Conservation (phyloP, 2,113 vertebrate genomes). For the Nannobrachium achirus region DNA sequence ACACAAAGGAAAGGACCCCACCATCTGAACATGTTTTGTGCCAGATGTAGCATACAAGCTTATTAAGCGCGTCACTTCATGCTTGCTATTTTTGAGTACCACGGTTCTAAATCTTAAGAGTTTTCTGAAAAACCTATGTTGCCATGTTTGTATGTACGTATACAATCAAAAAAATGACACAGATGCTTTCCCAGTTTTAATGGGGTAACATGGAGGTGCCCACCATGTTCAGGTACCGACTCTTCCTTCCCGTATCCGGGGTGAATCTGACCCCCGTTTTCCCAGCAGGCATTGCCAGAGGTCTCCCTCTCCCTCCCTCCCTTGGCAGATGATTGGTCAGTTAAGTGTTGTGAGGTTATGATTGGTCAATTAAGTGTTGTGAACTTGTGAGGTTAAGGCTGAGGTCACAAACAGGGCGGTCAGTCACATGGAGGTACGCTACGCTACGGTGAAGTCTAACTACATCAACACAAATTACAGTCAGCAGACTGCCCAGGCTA, state of each 20-base stretch:
- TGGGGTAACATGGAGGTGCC: too few relatives aligned
- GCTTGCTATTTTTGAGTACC: neutral
- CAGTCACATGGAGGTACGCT: conserved; percentile 6
- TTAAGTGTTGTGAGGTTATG: neutral
- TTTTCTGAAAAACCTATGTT: neutral
- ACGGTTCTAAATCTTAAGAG: too few relatives aligned
- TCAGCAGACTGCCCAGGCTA: conserved; percentile 25
- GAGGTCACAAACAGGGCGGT: neutral
- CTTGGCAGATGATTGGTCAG: conserved; percentile 18
- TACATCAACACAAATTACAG: conserved; percentile 30
- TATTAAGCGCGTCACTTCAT: neutral
- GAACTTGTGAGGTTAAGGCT: too few relatives aligned
- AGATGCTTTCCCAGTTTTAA: too few relatives aligned
- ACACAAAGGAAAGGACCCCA: too few relatives aligned
- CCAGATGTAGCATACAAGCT: neutral
- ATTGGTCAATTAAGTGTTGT: neutral
- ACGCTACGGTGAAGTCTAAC: conserved; percentile 2
- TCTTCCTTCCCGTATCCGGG: too few relatives aligned
- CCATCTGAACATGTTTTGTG: too few relatives aligned
- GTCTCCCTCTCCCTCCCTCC: neutral
- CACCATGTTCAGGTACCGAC: too few relatives aligned
- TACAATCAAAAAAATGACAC: too few relatives aligned
- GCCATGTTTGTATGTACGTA: too few relatives aligned
- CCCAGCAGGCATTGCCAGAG: too few relatives aligned
- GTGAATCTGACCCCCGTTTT: too few relatives aligned